Conservation (phyloP, 2,797 vertebrate species). For the Australoheros facetus region DNA sequence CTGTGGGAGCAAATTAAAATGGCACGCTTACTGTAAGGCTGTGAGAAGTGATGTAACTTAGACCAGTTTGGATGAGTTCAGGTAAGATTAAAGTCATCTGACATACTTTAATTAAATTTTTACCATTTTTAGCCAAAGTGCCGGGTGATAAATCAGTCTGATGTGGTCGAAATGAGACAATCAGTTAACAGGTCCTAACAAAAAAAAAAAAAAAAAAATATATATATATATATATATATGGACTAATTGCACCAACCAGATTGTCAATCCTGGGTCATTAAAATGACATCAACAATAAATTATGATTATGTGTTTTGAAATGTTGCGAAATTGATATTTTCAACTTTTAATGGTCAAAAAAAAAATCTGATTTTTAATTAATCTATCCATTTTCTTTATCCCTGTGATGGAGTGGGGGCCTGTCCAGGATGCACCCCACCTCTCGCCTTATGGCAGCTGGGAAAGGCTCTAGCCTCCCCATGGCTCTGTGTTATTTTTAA, state of each 20-base stretch:
- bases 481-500: neutral
- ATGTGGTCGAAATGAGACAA: neutral
- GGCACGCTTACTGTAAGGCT: constrained; percentile 4
- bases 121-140: too few species aligned
- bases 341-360: neutral
- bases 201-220: too few species aligned
- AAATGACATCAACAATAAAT: neutral
- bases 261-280: neutral
- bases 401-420: neutral
- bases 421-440: neutral
- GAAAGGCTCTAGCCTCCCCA: neutral
- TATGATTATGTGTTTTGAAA: neutral
- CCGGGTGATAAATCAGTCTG: neutral
- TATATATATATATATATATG: too few species aligned
- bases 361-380: accelerated
- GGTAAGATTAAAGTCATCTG: neutral
- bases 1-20: constrained; percentile 2
- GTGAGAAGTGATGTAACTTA: neutral
- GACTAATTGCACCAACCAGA: neutral
- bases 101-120: too few species aligned
- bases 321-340: too few species aligned
- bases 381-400: neutral
- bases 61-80: neutral
- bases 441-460: accelerated
- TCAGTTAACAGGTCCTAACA: neutral